These are phyloP conservation scores for Nesoenas mayeri DNA, from an alignment of 2,113 vertebrate genomes.

Conservation along the genomic window DNA sequence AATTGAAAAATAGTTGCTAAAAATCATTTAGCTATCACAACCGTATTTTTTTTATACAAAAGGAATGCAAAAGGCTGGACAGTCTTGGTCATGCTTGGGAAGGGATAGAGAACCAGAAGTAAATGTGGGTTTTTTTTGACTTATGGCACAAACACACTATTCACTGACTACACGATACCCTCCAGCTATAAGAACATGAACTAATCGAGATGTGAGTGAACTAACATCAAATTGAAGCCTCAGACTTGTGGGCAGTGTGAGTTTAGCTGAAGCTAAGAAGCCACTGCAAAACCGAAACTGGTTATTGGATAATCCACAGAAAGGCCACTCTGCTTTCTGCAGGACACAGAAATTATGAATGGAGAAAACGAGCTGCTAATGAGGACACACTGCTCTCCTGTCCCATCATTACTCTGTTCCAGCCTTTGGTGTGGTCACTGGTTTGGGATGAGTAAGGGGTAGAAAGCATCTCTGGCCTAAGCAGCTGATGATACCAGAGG, in stretches of 20 bases:
- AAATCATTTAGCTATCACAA: not conserved
- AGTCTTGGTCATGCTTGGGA: not conserved
- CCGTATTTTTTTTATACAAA: rapidly evolving
- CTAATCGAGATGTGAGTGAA: not conserved
- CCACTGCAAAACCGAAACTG: not conserved
- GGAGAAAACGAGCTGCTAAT: not conserved
- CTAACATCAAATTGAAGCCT: not conserved
- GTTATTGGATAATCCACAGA: not conserved
- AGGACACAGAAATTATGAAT: rapidly evolving
- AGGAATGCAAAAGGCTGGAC: not conserved
- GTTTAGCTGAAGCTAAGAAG: not conserved
- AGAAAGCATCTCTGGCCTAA: not conserved
- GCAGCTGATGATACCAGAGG: not conserved
- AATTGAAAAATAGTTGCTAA: not conserved
- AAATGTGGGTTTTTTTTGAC: not conserved
- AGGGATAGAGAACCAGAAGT: not conserved
- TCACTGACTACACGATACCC: not conserved
- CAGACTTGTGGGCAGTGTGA: not conserved
- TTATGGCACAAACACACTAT: rapidly evolving
- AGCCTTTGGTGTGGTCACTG: not conserved
- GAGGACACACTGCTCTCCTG: not conserved
- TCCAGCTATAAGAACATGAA: too few relatives aligned
- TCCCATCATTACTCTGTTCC: rapidly evolving
- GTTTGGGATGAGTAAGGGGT: not conserved
- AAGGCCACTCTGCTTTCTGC: rapidly evolving